These are phyloP conservation scores for Sorex fumeus DNA, from an alignment of 2,113 vertebrate species.

Conservation along the genomic window DNA sequence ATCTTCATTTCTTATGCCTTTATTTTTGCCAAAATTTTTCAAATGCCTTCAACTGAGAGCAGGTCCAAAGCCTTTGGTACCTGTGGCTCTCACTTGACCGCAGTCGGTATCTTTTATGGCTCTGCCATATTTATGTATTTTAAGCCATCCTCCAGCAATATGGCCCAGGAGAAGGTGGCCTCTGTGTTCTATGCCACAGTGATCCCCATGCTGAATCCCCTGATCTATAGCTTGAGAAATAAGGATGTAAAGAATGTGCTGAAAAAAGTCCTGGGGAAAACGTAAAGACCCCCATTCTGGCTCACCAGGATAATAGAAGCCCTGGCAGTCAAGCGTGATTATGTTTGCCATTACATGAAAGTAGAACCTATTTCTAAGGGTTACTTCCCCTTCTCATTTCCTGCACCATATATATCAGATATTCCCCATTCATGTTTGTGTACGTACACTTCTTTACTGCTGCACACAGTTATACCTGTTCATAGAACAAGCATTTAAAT, in stretches of 20 bases:
- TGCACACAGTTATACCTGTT: no score
- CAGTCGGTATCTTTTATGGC: constrained; percentile 18
- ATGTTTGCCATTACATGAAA: neutral
- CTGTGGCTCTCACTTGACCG: constrained; percentile 28
- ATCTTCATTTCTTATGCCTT: constrained; percentile 60
- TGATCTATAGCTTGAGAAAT: constrained; percentile 40
- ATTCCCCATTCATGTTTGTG: no score
- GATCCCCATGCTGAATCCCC: neutral
- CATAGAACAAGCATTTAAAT: no score
- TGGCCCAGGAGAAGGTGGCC: neutral
- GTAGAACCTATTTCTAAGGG: no score
- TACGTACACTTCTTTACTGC: no score
- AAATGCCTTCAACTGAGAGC: neutral
- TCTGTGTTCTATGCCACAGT: constrained; percentile 5
- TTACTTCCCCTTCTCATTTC: neutral
- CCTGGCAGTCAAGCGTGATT: neutral
- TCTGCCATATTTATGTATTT: constrained; percentile 52
- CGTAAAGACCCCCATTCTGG: neutral
- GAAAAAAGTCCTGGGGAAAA: neutral
- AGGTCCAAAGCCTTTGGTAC: constrained; percentile 54
- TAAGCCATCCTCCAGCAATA: neutral
- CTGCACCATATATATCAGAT: no score
- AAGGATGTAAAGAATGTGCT: constrained; percentile 50
- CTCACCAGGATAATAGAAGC: neutral
- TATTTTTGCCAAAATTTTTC: constrained; percentile 23